Conservation (phyloP, 2,113 vertebrate genomes). For the Podilymbus podiceps region DNA sequence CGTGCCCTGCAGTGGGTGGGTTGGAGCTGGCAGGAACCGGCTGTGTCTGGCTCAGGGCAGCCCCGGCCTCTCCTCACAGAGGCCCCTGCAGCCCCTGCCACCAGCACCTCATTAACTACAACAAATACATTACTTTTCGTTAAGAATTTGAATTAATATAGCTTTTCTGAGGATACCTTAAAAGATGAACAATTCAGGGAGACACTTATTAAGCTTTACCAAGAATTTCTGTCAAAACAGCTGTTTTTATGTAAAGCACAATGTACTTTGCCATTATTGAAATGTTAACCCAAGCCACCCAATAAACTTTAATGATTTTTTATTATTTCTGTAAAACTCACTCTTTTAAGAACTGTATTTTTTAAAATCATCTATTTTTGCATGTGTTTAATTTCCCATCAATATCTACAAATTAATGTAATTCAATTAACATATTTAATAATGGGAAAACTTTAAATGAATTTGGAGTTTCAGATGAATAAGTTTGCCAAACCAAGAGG, state of each 20-base stretch:
- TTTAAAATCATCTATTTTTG: neutral
- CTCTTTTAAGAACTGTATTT: neutral
- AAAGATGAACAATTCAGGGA: neutral
- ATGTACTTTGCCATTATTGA: neutral
- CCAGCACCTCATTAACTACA: neutral
- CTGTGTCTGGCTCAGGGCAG: fast-evolving
- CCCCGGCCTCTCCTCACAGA: neutral
- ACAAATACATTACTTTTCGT: neutral
- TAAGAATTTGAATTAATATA: neutral
- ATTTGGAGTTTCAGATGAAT: neutral
- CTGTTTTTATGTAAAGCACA: neutral
- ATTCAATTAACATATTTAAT: neutral
- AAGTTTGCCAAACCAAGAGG: neutral
- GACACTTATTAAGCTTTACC: neutral
- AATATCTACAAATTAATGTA: neutral
- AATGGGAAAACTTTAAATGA: neutral
- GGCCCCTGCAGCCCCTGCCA: fast-evolving
- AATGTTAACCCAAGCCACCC: neutral
- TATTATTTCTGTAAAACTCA: neutral
- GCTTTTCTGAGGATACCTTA: neutral
- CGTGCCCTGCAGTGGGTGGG: fast-evolving
- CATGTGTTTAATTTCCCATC: neutral
- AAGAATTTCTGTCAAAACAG: neutral
- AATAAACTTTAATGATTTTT: no score
- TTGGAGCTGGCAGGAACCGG: fast-evolving